Base-by-base conservation (phyloP, 2,797 vertebrate genomes). In the Amblyraja radiata region DNA sequence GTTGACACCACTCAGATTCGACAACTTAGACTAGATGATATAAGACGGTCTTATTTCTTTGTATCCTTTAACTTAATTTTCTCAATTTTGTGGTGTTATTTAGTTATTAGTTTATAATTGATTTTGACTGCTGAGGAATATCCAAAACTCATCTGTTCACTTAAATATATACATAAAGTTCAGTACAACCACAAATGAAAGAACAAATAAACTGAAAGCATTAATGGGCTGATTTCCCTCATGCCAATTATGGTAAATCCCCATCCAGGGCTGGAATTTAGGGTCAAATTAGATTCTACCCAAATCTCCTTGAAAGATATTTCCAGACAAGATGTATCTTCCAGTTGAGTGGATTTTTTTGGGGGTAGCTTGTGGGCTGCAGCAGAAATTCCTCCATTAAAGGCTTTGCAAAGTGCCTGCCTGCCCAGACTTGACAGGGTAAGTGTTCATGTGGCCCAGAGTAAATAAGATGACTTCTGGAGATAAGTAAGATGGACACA, bases 21-120 rank as follows among this genome's bases (percentile, higher is more conserved):
- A 92, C 97, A 98, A 93, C 96, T 99, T 73, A 97, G 95, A 94
- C 93, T 97, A 46, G 98, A 99, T 83, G 99, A 99, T 7, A 94
- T 99, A 93, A 97, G 98, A 84, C 97, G 98, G 95, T 98, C 98
- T 2, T 99, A 98, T 94, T 99, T 99, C 95, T 99, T 99, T 94
- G 98, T 99, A 99, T 99, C 98, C 98, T 97, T 96, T 95, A 93
- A 61, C 93, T 86, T 92, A 54, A 54, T 46, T 46, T 61, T 76
- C 71, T 92, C 7, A 10, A 25, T 54, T 73, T 74, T 58, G 32
- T 76, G 39, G 39, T 73, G 36, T 2, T 74, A 54, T 76, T 74
- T 74, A 14, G n/a, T 7, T 76, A 76, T 58, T 92, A 25, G n/a
- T 88, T 36, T 88, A 6, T 5, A 5, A 78, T 14, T 78, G 32